Evolutionary conservation across 2,797 vertebrate genomes (phyloP), one percentile per base, ranked within the genome.

Genomic region (Trachops cirrhosus): DNA sequence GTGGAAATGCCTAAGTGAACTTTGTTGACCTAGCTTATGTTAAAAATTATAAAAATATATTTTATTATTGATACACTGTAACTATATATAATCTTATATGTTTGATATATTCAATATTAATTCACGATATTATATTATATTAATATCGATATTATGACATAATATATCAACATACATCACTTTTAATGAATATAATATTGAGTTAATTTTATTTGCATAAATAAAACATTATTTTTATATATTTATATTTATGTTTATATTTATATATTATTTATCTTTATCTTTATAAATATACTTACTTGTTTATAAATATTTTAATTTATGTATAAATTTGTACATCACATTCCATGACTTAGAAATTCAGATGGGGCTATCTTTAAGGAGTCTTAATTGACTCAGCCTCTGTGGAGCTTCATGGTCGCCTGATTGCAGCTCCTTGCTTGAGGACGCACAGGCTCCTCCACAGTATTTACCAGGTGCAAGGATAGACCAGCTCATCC

Each of bases 31-130:
- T 26, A 34, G 24, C 8, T 78, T 78, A 64, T 22, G 6, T 83
- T 59, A 89, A 92, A 85, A 91, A 73, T 73, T 71, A 73, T 44
- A 59, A 84, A 88, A 73, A 84, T 77, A 6, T 39, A 54, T 78
- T 91, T 82, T 22, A 86, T 88, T 77, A 41, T 82, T 88, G 34
- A 88, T 54, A 67, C 9, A 78, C 52, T 84, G 46, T 73, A 93
- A 52, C n/a, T 80, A 52, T 80, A 80, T 14, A 59, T 44, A 71
- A 71, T 6, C 9, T 79, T 89, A 29, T 48, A 46, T 34, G 41
- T 88, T 87, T 80, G 34, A 68, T 37, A 54, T 12, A 93, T 2
- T 26, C 59, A 59, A 78, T 16, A 44, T 74, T 59, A 87, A 74
- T 67, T 52, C n/a, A 41, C 21, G 50, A 54, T 46, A 52, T 9